These are phyloP conservation scores for Rhagium mordax DNA, from an alignment of 2,888 invertebrate species.

Conservation along the genomic window DNA sequence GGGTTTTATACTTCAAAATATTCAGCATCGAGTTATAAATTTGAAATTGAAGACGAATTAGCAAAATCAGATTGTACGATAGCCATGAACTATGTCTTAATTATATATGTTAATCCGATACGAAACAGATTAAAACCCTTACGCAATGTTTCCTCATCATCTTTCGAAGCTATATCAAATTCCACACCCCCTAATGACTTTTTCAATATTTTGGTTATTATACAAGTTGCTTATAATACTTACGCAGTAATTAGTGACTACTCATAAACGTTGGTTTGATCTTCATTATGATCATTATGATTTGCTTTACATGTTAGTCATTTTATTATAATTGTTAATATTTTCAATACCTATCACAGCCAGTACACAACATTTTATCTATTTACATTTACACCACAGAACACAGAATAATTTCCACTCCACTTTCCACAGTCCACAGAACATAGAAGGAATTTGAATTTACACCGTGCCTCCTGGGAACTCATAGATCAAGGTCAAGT, in stretches of 20 bases:
- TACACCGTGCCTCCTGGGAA: too few species aligned
- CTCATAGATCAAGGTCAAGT: too few species aligned
- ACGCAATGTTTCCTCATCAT: neutral
- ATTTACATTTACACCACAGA: too few species aligned
- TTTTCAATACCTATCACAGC: neutral
- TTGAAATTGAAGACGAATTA: neutral
- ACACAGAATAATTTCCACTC: too few species aligned
- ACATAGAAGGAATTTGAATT: too few species aligned
- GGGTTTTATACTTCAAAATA: neutral
- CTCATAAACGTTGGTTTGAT: neutral
- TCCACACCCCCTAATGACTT: neutral
- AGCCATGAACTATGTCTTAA: neutral
- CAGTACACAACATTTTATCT: too few species aligned
- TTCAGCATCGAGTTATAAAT: neutral
- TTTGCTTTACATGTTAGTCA: neutral
- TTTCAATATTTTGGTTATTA: neutral
- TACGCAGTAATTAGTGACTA: neutral
- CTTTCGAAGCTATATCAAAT: neutral
- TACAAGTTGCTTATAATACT: neutral
- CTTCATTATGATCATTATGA: neutral
- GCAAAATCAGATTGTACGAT: neutral
- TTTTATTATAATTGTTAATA: neutral
- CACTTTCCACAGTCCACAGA: too few species aligned
- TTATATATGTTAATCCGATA: neutral
- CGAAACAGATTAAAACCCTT: neutral